A percentile compares a stretch with the other conserved stretches of the same genome.
Conservation (phyloP, 2,113 vertebrate species). For the Sapajus apella region DNA sequence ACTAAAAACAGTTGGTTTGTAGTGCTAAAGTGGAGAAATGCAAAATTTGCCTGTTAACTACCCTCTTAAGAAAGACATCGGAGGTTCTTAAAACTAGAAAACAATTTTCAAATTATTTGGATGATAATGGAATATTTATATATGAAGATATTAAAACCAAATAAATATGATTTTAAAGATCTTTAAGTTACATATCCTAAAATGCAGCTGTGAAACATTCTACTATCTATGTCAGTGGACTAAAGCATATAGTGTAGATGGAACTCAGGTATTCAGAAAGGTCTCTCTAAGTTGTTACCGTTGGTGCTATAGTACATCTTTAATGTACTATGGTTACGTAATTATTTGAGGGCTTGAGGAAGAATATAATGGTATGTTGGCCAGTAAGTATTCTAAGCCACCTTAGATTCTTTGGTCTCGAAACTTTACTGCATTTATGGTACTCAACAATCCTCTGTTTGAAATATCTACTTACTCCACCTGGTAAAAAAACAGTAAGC, state of each 20-base stretch:
- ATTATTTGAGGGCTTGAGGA: neutral
- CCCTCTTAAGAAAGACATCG: neutral
- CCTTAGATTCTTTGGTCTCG: neutral
- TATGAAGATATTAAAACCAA: neutral
- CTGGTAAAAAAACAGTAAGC: slow-evolving; percentile 54
- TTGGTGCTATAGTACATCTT: neutral
- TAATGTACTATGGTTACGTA: neutral
- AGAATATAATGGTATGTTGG: neutral
- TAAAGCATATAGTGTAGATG: neutral
- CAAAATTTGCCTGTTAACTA: neutral
- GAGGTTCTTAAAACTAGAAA: neutral
- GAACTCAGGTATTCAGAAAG: neutral
- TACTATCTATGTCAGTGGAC: neutral
- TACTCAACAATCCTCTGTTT: neutral
- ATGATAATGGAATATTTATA: neutral
- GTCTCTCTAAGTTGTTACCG: neutral
- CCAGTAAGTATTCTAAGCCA: neutral
- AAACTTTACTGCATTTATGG: neutral
- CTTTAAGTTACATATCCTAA: neutral
- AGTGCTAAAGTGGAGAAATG: neutral
- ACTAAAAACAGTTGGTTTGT: neutral
- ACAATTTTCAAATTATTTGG: neutral
- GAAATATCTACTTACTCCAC: slow-evolving; percentile 59
- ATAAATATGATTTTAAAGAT: neutral
- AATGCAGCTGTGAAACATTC: neutral